These are phyloP conservation scores for Chalcis sispes DNA, from an alignment of 2,888 invertebrate genomes.

Conservation along the genomic window DNA sequence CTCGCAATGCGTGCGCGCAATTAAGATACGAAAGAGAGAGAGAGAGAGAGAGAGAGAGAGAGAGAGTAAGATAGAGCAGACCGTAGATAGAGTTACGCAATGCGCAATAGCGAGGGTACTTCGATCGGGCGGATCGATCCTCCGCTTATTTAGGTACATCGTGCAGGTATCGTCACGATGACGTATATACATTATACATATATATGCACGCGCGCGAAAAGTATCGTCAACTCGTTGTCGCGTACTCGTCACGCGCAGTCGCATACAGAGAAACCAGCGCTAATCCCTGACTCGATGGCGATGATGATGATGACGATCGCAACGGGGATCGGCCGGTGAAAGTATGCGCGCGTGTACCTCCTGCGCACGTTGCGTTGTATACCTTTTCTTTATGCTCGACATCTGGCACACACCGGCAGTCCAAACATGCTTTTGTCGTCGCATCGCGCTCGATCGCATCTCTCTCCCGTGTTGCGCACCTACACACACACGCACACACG, in stretches of 20 bases:
- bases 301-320: background rate
- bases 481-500: background rate
- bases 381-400: slow-evolving; percentile 48
- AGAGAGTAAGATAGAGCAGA: too few relatives aligned
- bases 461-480: background rate
- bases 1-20: background rate
- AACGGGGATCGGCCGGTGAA: too few relatives aligned
- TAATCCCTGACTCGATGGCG: slow-evolving; percentile 1
- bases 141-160: background rate
- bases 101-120: background rate
- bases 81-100: background rate
- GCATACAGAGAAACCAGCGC: background rate
- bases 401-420: slow-evolving; percentile 68
- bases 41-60: too few relatives aligned
- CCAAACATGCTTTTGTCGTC: slow-evolving; percentile 68
- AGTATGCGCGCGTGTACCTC: slow-evolving; percentile 28
- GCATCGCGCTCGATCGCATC: background rate
- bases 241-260: background rate
- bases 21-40: background rate
- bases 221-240: too few relatives aligned
- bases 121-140: background rate
- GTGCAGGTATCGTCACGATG: slow-evolving; percentile 26
- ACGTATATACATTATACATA: background rate
- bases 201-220: too few relatives aligned
- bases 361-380: background rate